Conservation (phyloP, 2,113 vertebrate species). For the Beaufortia kweichowensis region DNA sequence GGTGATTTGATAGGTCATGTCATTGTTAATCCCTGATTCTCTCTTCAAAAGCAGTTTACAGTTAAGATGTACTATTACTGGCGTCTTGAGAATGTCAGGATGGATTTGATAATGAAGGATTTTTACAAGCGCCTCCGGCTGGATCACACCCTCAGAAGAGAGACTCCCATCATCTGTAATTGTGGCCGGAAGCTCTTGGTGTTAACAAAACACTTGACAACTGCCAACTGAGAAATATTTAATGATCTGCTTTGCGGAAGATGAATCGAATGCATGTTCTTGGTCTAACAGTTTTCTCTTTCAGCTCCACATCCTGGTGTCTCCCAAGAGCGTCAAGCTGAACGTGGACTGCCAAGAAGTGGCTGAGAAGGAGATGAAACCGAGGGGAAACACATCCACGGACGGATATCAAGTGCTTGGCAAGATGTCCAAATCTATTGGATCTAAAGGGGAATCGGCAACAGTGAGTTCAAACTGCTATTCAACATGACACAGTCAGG, state of each 20-base stretch:
- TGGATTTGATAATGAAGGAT: conserved; percentile 5
- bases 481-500: too few species aligned
- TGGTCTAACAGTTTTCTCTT: conserved; percentile 51
- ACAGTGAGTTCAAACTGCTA: conserved; percentile 76
- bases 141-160: conserved; percentile 1
- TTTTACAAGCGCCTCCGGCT: conserved; percentile 4
- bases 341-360: conserved; percentile 92
- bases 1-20: neutral
- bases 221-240: conserved; percentile 10
- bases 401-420: conserved; percentile 96
- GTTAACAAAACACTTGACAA: neutral
- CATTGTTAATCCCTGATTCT: neutral
- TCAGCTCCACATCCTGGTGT: conserved; percentile 92
- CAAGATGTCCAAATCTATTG: conserved; percentile 81
- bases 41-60: neutral
- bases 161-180: conserved; percentile 13
- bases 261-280: neutral
- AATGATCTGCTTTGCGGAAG: conserved; percentile 45
- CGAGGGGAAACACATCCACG: conserved; percentile 85
- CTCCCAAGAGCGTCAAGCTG: conserved; percentile 84
- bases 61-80: neutral
- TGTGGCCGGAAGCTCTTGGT: neutral
- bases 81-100: neutral
- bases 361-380: conserved; percentile 84
- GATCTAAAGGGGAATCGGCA: conserved; percentile 84